Evolutionary conservation across 2,113 vertebrate genomes (phyloP).

Genomic region (Motacilla tschutschensis): DNA sequence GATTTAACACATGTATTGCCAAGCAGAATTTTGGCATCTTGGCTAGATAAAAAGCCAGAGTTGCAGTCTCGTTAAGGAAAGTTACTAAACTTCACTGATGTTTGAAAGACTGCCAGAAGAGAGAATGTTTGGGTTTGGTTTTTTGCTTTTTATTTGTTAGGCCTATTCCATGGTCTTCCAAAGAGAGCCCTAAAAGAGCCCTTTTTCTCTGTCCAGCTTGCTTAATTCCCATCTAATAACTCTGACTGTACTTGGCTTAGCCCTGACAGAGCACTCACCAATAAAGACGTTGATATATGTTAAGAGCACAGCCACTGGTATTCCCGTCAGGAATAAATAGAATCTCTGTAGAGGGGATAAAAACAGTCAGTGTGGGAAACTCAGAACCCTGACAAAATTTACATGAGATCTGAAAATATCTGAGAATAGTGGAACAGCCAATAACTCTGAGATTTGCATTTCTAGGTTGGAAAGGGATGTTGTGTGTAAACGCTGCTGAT

Average conservation of each 20-base stretch:
- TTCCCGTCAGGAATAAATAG: conserved; percentile 83
- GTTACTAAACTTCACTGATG: not conserved
- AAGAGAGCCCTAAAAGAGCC: not conserved
- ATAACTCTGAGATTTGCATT: not conserved
- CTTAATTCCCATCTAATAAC: not conserved
- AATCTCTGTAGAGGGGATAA: conserved; percentile 71
- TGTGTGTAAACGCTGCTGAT: not conserved
- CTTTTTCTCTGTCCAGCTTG: not conserved
- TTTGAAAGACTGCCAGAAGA: not conserved
- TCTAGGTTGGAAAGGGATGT: not conserved
- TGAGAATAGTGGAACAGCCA: not conserved
- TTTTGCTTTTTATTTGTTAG: not conserved
- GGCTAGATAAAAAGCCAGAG: not conserved
- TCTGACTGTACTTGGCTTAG: not conserved
- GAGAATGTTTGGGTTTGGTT: not conserved
- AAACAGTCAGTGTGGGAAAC: not conserved
- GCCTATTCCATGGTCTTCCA: not conserved
- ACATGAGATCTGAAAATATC: not conserved
- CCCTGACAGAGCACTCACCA: conserved; percentile 75
- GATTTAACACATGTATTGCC: not conserved
- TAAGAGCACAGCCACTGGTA: conserved; percentile 79
- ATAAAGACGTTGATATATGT: conserved; percentile 86
- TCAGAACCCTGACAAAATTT: not conserved
- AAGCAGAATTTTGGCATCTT: not conserved
- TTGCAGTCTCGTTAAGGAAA: not conserved